Base-by-base conservation (phyloP, 2,888 invertebrate species). In the Dasypogon diadema region DNA sequence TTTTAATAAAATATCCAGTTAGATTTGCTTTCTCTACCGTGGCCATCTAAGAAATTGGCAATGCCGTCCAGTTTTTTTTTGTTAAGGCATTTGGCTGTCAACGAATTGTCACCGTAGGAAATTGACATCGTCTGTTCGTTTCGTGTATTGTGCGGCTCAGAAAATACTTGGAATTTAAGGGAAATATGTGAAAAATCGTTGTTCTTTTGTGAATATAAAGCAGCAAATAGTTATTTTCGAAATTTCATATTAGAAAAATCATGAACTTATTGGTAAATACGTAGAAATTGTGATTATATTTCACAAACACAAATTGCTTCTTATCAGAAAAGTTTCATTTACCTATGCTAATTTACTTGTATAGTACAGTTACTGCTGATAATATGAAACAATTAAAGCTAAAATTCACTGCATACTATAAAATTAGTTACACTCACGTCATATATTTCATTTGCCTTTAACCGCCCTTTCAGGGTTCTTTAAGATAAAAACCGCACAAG, bases 241-340 rank as follows among this genome's bases (percentile, higher is more conserved):
- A n/a, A n/a, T n/a, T n/a, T n/a, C n/a, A n/a, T 2, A 6, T 37
- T 14, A n/a, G 21, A 12, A 1, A 46, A 48, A 65, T 10, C 24
- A 65, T 65, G 65, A 14, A 22, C 37, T 65, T 65, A 12, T 22
- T 65, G 65, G 65, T 65, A 65, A 65, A 48, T 46, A 65, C 46
- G 22, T 10, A 42, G 24, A 42, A 10, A 5, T 3, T 26, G n/a
- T 65, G 65, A 48, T 21, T 65, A 48, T 6, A 46, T 18, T 18
- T 24, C 26, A 65, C 65, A 42, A 65, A 24, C 14, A 22, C 46
- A 48, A 65, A 48, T 46, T 2, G 48, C 4, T 24, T n/a, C 65
- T 65, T 65, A 65, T 65, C 65, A 60, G 18, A n/a, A n/a, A 37
- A 37, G 37, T 16, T 37, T 30, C 42, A 37, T 60, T 60, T 60